phyloP scores from a whole-genome alignment of 2,113 vertebrate species.

The Antechinus flavipes region DNA sequence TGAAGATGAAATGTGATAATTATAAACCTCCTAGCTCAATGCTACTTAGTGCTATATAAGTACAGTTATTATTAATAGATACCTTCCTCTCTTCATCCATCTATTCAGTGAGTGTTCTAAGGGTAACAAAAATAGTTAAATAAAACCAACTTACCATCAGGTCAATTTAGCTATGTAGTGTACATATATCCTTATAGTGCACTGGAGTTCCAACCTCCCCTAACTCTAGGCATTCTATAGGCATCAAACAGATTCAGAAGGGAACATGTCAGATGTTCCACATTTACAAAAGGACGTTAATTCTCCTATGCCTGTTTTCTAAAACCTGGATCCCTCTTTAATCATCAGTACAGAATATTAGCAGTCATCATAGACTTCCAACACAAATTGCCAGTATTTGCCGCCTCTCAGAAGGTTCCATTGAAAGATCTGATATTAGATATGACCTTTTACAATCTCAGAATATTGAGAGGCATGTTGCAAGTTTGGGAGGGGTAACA shows the following conservation, averaged over 20 bases:
- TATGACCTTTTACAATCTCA: neutral
- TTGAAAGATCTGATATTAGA: neutral
- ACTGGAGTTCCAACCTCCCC: neutral
- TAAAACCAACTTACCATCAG: neutral
- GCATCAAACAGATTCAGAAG: too few species aligned
- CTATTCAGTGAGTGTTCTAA: neutral
- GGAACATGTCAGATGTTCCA: too few species aligned
- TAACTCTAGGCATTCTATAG: neutral
- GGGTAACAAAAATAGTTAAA: too few species aligned
- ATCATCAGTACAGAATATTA: conserved; percentile 42
- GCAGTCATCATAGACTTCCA: neutral
- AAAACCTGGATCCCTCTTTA: neutral
- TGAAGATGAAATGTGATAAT: neutral
- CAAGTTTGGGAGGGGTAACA: neutral
- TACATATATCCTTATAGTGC: neutral
- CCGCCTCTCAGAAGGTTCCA: neutral
- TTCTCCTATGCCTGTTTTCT: neutral
- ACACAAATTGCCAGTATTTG: neutral
- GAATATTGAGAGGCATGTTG: neutral
- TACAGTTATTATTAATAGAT: neutral
- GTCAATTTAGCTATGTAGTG: too few species aligned
- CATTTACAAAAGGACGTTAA: neutral
- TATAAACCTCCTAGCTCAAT: neutral
- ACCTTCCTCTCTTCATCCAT: neutral
- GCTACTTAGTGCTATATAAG: neutral